phyloP scores from a whole-genome alignment of 2,797 vertebrate genomes.

The Chiroxiphia lanceolata region DNA sequence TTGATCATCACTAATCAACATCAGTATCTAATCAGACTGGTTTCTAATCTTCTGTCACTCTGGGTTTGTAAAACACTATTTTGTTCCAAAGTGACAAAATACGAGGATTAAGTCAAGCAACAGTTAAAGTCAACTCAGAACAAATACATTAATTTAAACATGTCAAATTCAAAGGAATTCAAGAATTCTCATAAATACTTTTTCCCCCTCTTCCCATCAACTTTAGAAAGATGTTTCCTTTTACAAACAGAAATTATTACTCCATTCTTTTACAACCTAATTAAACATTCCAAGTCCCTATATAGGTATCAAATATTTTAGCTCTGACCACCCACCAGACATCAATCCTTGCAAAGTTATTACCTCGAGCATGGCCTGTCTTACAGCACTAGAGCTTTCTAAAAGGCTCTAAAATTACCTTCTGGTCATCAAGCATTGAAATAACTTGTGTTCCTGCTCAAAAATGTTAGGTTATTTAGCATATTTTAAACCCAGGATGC shows the following conservation, averaged over 20 bases:
- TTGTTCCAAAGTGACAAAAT: not conserved
- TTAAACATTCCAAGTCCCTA: not conserved
- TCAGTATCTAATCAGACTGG: not conserved
- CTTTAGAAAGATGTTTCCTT: not conserved
- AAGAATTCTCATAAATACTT: not conserved
- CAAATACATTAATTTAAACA: not conserved
- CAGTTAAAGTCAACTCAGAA: not conserved
- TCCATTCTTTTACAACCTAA: not conserved
- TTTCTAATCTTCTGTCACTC: not conserved
- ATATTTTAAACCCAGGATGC: not conserved
- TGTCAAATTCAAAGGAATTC: not conserved
- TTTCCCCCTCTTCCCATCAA: not conserved
- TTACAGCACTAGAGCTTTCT: not conserved
- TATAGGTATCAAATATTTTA: not conserved
- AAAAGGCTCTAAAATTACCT: not conserved
- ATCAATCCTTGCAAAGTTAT: not conserved
- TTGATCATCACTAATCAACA: not conserved
- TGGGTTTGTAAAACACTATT: not conserved
- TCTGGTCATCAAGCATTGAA: not conserved
- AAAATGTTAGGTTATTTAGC: not conserved
- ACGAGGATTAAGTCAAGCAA: not conserved
- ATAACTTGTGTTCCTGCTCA: not conserved
- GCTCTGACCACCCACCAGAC: not conserved
- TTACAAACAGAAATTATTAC: not conserved
- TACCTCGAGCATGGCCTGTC: not conserved